Evolutionary conservation across 2,888 invertebrate species (phyloP).

Genomic region (Caenorhabditis macrosperma): DNA sequence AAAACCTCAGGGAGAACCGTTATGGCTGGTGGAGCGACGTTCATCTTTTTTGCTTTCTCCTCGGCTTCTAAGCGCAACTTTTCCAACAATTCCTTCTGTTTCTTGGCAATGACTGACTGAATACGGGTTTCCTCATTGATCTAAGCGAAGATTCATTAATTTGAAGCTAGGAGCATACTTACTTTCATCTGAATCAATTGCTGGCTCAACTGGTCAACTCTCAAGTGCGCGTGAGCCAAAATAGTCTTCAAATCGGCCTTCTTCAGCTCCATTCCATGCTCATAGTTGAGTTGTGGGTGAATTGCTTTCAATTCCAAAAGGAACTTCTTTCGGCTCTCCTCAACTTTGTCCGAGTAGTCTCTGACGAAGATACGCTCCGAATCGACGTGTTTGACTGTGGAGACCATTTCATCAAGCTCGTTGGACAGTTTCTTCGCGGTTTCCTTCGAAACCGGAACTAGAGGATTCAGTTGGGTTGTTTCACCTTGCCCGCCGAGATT

Average conservation of each 20-base stretch:
- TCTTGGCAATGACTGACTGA: constrained; percentile 20
- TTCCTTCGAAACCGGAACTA: constrained; percentile 79
- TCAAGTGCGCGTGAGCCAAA: constrained; percentile 87
- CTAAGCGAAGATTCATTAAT: too few species aligned
- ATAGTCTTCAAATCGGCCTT: constrained; percentile 86
- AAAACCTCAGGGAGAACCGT: constrained; percentile 10
- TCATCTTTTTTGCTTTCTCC: neutral
- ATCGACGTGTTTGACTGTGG: constrained; percentile 63
- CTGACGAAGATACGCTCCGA: constrained; percentile 59
- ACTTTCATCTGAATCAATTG: constrained; percentile 60
- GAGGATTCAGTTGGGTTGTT: constrained; percentile 80
- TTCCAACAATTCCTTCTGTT: constrained; percentile 45
- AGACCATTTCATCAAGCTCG: constrained; percentile 79
- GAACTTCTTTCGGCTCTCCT: constrained; percentile 62
- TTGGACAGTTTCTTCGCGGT: constrained; percentile 79
- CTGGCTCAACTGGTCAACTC: constrained; percentile 78
- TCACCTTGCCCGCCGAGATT: constrained; percentile 68
- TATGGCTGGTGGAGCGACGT: neutral
- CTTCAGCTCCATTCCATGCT: constrained; percentile 59
- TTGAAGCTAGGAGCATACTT: too few species aligned
- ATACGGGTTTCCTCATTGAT: constrained; percentile 56
- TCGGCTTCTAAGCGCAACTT: constrained; percentile 33
- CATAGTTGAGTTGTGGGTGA: constrained; percentile 51
- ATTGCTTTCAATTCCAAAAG: constrained; percentile 60
- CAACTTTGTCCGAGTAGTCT: constrained; percentile 61